phyloP scores from a whole-genome alignment of 1,140 invertebrate species.

The Grapholita molesta region DNA sequence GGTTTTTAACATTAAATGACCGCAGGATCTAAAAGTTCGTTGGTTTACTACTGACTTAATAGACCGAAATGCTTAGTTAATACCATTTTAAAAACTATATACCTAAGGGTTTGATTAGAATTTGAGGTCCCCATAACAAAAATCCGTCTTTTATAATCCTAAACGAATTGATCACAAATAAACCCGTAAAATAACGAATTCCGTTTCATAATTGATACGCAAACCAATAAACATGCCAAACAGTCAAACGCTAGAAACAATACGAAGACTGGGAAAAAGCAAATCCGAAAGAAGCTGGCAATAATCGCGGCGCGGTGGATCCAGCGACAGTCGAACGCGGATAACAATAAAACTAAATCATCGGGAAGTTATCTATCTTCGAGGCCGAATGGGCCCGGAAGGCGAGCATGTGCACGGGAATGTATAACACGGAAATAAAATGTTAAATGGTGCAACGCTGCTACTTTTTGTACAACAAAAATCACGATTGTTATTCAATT shows the following conservation, averaged over 20 bases:
- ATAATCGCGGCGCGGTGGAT: slow-evolving; percentile 47
- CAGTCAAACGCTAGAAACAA: background rate
- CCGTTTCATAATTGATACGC: background rate
- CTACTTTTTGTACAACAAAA: background rate
- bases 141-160: too few species aligned
- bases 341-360: slow-evolving; percentile 77
- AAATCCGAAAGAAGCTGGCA: slow-evolving; percentile 15
- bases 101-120: too few species aligned
- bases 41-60: too few species aligned
- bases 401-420: slow-evolving; percentile 62
- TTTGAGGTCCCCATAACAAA: too few species aligned
- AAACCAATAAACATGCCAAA: background rate
- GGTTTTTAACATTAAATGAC: too few species aligned
- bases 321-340: slow-evolving; percentile 42
- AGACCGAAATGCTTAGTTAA: too few species aligned
- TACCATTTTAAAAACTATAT: too few species aligned
- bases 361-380: slow-evolving; percentile 56
- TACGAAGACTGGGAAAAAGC: background rate
- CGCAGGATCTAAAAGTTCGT: too few species aligned
- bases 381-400: slow-evolving; percentile 63
- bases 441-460: slow-evolving; percentile 23
- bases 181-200: background rate
- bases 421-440: slow-evolving; percentile 59
- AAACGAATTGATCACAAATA: background rate
- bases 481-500: too few species aligned